Base-by-base conservation (phyloP, 2,113 vertebrate species). In the Epinephelus cyanopodus region DNA sequence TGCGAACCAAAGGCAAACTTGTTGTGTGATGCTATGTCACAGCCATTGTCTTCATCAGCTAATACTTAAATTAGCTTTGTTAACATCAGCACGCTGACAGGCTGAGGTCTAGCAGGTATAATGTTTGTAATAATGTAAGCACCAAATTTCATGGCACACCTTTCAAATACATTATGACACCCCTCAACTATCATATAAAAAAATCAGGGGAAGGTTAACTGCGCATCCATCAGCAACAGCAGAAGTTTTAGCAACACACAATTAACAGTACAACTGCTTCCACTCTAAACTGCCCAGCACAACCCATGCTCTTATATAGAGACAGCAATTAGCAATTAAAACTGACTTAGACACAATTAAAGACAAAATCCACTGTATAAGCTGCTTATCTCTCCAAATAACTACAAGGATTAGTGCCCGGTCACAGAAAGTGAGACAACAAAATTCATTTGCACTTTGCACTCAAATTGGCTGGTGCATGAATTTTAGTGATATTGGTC, bases 311-410 rank as follows among this genome's bases (percentile, higher is more conserved):
- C 10, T 57, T 27, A 27, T 45, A 58, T 56, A 53, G 53, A 37
- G 29, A 39, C 52, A 56, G 52, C 53, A 42, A 17, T 57, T 42
- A 42, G 7, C 8, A 58, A 45, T 23, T 29, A 19, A 60, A 47
- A 19, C 5, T 12, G 4, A 61, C 53, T 47, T 27, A 15, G 52
- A 47, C 15, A 72, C 23, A 47, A 25, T 23, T 19, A 58, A 58
- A 58, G 15, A 45, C 39, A 57, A 13, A 71, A 39, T 69, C 29
- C 29, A 39, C 50, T 9, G 29, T 6, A 70, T 25, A 45, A 57
- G n/a, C 33, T 45, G 37, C 21, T 71, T 11, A 72, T 72, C 39
- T 58, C 15, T 37, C 65, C 48, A 69, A 15, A 53, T 39, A 70
- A 70, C 21, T 39, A 54, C 21, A 23, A 11, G 68, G 52, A 56